Evolutionary conservation across 2,797 vertebrate genomes (phyloP), one percentile per base, ranked within the genome.

Genomic region (Tokudaia muenninki): DNA sequence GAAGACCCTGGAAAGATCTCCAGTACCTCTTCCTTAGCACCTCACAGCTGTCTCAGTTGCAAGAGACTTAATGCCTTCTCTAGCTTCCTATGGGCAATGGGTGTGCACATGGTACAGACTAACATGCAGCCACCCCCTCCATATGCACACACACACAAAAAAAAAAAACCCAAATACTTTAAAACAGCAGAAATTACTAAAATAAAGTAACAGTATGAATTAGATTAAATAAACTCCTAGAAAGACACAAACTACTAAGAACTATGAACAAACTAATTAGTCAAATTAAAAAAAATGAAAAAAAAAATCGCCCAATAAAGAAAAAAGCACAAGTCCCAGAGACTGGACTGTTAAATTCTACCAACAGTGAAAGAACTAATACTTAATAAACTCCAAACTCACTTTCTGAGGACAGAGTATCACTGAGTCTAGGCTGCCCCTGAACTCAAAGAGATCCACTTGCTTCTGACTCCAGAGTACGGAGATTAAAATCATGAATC

Each of bases 291-390:
- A 17, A 92, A 17, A 94, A 89, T 34, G 70, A 55, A 92, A 93
- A 90, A 80, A n/a, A n/a, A 80, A 96, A 88, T 13, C 29, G 91
- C 26, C 26, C 50, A 31, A 93, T 70, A 94, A 94, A 79, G 14
- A 88, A 82, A 80, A 96, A 96, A 94, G 75, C 74, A 93, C 21
- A 93, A n/a, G 59, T 11, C 65, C 55, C 91, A 91, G 55, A 79
- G 29, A 55, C 21, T 78, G 14, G 17, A 55, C 12, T 82, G 14
- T 5, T 79, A 37, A 82, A 41, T 72, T 97, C 78, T 81, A 95
- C 17, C 3, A 97, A 92, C 16, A 50, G 6, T 86, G 44, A 91
- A 97, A 93, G 44, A 92, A 95, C 34, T 55, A 91, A 89, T 89
- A 24, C n/a, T 78, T 92, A 44, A 94, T 95, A 70, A 94, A 47